Evolutionary conservation across 2,888 invertebrate species (phyloP), one percentile per base, ranked within the genome.

Genomic region (Esperia sulphurella): DNA sequence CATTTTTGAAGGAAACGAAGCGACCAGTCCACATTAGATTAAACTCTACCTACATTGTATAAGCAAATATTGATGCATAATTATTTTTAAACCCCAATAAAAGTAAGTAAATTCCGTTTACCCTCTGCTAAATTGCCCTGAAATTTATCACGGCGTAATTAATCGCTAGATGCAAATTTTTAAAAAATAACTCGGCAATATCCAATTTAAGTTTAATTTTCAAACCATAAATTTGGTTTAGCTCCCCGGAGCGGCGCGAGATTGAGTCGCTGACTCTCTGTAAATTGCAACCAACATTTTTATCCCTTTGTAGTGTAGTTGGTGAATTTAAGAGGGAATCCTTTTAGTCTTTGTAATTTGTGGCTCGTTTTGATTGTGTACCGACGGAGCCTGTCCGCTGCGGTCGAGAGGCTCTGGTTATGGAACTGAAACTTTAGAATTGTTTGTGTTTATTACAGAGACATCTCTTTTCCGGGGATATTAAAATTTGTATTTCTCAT

Each of bases 131-230:
- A 72, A 75, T 75, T 64, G 63, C 68, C 68, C 63, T 65, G 62
- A 73, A 71, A 69, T 65, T 72, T 58, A 70, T 74, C 70, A 65
- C 57, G 55, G 39, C 59, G 67, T 74, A 50, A 50, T 50, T 50
- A 50, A 50, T 50, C 43, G 46, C 45, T 48, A 72, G 81, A 85
- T 80, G 76, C 69, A 78, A 83, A 83, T 79, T 63, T 59, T 79
- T 73, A 79, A 83, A n/a, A 82, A 83, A 83, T 83, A 83, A 72
- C 83, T 67, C 69, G 58, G 73, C 63, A 69, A 81, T 77, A 83
- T 83, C 79, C 84, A 85, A 86, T 89, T 86, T 87, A 79, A 81
- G 79, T 85, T 85, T 83, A 86, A 87, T 87, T 87, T 88, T 82
- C 77, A 73, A 79, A 83, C 73, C 83, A 82, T 82, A 85, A 88